Base-by-base conservation (phyloP, 2,888 invertebrate genomes). In the Bembecia ichneumoniformis region DNA sequence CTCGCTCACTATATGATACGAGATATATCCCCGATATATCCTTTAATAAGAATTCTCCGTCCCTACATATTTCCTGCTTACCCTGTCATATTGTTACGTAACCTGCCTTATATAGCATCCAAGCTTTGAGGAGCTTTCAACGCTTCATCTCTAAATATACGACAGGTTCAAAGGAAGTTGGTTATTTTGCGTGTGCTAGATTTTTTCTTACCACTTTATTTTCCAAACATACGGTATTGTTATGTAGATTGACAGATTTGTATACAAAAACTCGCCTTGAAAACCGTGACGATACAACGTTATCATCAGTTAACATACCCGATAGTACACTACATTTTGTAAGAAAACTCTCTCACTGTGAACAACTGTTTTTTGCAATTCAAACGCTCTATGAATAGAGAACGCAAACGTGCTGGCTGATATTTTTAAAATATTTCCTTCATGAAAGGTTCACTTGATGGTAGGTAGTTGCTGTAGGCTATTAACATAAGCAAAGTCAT, bases 51-150 rank as follows among this genome's bases (percentile, higher is more conserved):
- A 58, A 57, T 57, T 59, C 58, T 54, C 58, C 58, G 52, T 57
- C 63, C 66, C 61, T 58, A 58, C 64, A 66, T 66, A 65, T 66
- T 68, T 67, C 65, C 62, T 62, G 58, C 63, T 66, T 63, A 64
- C 54, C 60, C 61, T 55, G 56, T 61, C 62, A 60, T 59, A 64
- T 63, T 58, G 54, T 56, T 57, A 54, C 50, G 57, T 49, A 52
- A 51, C 54, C 50, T 50, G 46, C 44, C 49, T 49, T 52, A 50
- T 47, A 50, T 52, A 51, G 45, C 50, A 50, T 47, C 58, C 57
- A 55, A 49, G 47, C 45, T 51, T 46, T 43, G 50, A 46, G 43
- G 57, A 54, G 51, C 60, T 49, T 43, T 43, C 44, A 47, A 49
- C 45, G 47, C 46, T 13, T 40, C 35, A 15, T 40, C 14, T 46